Conservation (phyloP, 2,797 vertebrate species). For the Sebastes variabilis region DNA sequence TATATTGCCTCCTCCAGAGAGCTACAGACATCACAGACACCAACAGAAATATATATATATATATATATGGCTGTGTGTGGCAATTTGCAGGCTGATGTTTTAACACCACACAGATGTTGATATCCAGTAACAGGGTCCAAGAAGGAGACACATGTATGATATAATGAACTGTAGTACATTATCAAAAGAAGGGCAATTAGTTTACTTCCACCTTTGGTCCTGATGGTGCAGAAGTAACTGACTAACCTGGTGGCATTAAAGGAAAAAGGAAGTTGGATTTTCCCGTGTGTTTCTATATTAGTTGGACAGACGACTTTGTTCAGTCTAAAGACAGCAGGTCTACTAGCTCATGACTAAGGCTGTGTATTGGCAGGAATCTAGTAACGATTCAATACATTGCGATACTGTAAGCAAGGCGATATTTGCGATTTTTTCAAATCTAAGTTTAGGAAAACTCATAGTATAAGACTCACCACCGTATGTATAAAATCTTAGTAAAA, state of each 20-base stretch:
- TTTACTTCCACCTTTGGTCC: background rate
- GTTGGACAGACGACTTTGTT: background rate
- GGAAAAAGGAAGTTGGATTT: constrained; percentile 55
- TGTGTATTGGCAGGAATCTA: too few relatives aligned
- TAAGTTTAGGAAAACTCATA: too few relatives aligned
- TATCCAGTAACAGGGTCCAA: background rate
- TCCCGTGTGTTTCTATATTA: constrained; percentile 1
- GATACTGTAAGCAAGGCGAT: too few relatives aligned
- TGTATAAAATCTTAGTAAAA: too few relatives aligned
- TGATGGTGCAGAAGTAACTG: background rate
- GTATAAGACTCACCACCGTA: too few relatives aligned
- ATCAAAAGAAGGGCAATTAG: background rate
- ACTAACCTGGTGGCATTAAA: background rate
- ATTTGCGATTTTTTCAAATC: too few relatives aligned
- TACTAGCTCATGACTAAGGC: background rate
- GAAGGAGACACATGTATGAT: background rate
- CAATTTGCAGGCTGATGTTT: background rate
- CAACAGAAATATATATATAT: constrained; percentile 44
- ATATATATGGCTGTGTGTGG: constrained; percentile 9
- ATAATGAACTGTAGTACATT: background rate
- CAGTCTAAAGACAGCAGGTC: background rate
- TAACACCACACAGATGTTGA: background rate
- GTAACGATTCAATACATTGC: too few relatives aligned
- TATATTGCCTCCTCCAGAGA: constrained; percentile 72
- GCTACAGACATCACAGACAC: constrained; percentile 72